Evolutionary conservation across 92 coral and sea anemone species (phyloP).

Genomic region (Zoanthus solanderi): DNA sequence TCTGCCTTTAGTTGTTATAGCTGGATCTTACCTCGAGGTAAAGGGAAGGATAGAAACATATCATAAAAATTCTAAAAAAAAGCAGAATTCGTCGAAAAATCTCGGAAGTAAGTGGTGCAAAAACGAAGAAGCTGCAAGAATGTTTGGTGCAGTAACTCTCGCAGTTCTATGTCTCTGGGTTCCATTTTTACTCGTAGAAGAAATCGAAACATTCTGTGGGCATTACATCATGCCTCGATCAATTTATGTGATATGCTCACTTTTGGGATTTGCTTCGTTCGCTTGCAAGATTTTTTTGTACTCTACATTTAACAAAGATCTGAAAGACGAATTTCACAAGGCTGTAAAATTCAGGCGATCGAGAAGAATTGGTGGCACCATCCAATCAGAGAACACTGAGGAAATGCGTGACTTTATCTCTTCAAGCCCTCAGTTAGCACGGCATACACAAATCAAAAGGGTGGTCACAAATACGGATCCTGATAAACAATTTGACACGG

Average conservation of each 20-base stretch:
- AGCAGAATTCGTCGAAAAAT: background rate
- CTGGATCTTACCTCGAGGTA: conserved; percentile 11
- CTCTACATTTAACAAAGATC: conserved; percentile 22
- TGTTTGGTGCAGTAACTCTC: conserved; percentile 29
- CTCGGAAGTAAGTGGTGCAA: background rate
- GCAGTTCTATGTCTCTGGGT: conserved; percentile 30
- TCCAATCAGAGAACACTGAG: background rate
- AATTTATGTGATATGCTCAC: conserved; percentile 33
- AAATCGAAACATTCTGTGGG: conserved; percentile 29
- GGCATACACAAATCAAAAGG: background rate
- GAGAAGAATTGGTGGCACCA: conserved; percentile 13
- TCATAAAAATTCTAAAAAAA: background rate
- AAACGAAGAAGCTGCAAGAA: conserved; percentile 11
- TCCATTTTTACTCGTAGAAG: conserved; percentile 33
- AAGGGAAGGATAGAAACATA: conserved; percentile 16
- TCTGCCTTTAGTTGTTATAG: conserved; percentile 5
- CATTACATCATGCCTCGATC: conserved; percentile 33
- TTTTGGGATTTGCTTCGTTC: conserved; percentile 12
- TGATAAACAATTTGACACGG: conserved; percentile 33
- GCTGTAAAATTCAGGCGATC: conserved; percentile 21
- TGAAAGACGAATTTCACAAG: conserved; percentile 12
- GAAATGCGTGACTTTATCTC: background rate
- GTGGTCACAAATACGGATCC: background rate
- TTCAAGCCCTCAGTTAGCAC: background rate
- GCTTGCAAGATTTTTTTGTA: conserved; percentile 29